phyloP scores from a whole-genome alignment of 2,888 invertebrate genomes.

The Eupeodes luniger region DNA sequence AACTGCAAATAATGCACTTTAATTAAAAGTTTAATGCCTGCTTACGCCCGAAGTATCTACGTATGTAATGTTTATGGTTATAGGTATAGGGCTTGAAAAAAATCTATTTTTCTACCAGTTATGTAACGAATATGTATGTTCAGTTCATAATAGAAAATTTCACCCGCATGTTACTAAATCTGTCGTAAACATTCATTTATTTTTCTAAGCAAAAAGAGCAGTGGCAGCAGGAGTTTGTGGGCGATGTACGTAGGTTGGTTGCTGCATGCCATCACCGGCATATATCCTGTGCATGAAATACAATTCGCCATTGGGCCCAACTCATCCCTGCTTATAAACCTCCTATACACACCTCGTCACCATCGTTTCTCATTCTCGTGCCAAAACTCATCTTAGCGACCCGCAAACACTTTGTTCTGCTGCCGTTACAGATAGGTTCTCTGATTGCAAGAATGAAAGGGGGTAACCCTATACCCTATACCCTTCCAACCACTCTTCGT shows the following conservation, averaged over 20 bases:
- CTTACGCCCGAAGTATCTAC: background rate
- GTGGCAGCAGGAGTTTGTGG: background rate
- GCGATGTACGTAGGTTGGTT: background rate
- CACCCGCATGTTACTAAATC: constrained; percentile 59
- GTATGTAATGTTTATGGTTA: background rate
- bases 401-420: constrained; percentile 54
- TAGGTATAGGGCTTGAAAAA: background rate
- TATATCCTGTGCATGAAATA: constrained; percentile 50
- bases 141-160: constrained; percentile 10
- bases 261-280: constrained; percentile 20
- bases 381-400: constrained; percentile 15
- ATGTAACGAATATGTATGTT: constrained; percentile 23
- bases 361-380: background rate
- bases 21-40: constrained; percentile 4
- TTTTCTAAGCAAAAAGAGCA: constrained; percentile 50
- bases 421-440: constrained; percentile 65
- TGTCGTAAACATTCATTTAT: constrained; percentile 72
- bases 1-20: constrained; percentile 8
- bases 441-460: constrained; percentile 58
- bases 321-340: background rate
- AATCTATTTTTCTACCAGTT: constrained; percentile 1
- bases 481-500: background rate
- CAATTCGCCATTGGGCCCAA: constrained; percentile 55
- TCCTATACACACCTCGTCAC: background rate
- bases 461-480: background rate